Conservation (phyloP, 2,797 vertebrate genomes). For the Numenius phaeopus region DNA sequence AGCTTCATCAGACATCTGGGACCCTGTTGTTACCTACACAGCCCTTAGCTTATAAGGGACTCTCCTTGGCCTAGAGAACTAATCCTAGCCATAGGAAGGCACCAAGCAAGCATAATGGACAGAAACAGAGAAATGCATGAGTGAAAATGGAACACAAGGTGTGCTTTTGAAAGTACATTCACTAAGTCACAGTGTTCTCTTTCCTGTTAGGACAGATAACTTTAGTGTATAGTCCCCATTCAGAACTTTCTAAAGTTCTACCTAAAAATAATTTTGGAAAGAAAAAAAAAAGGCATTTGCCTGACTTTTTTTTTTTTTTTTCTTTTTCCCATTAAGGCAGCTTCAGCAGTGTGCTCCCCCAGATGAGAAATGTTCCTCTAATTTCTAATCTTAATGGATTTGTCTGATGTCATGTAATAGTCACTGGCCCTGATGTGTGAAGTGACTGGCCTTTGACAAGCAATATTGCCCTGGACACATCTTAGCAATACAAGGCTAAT, state of each 20-base stretch:
- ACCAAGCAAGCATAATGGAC: not conserved
- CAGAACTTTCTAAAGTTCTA: not conserved
- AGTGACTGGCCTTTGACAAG: not conserved
- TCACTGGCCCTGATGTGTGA: not conserved
- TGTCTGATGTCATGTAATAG: not conserved
- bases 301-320: not conserved
- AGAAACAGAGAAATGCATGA: not conserved
- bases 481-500: not conserved
- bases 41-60: not conserved
- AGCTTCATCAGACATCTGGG: not conserved
- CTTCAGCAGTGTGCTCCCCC: not conserved
- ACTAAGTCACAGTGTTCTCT: not conserved
- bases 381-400: not conserved
- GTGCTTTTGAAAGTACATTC: not conserved
- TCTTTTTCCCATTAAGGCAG: rapidly evolving
- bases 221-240: not conserved
- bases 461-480: not conserved
- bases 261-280: not conserved
- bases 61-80: not conserved
- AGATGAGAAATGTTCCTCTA: not conserved
- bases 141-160: not conserved
- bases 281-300: not conserved
- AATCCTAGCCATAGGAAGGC: not conserved
- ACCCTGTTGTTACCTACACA: not conserved
- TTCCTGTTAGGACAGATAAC: not conserved